phyloP scores from a whole-genome alignment of 2,113 vertebrate species.

The Coreoperca whiteheadi region DNA sequence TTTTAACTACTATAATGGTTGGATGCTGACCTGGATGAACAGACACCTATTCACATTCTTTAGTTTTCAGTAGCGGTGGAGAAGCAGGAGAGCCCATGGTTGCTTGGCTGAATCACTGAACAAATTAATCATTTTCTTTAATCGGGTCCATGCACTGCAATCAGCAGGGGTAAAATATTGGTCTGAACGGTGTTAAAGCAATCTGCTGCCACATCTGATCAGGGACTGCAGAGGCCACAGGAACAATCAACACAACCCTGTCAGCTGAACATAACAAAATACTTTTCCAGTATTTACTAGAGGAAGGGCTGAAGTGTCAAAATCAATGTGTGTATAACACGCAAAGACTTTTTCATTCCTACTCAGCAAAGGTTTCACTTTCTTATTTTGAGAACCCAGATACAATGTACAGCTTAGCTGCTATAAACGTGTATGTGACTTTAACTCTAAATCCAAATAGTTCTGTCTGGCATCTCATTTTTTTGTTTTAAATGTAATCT shows the following conservation, averaged over 20 bases:
- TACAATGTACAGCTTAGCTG: background rate
- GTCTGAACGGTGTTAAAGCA: conserved; percentile 20
- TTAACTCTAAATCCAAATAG: conserved; percentile 19
- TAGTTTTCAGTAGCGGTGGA: background rate
- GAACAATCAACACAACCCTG: conserved; percentile 36
- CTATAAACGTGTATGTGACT: conserved; percentile 1
- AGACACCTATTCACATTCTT: background rate
- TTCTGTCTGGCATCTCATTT: background rate
- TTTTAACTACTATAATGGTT: background rate
- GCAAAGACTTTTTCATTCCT: background rate
- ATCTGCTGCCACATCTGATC: conserved; percentile 23
- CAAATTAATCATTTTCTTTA: conserved; percentile 36
- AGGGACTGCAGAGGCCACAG: conserved; percentile 8
- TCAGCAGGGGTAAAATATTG: conserved; percentile 30
- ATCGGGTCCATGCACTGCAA: conserved; percentile 46
- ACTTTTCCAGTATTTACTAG: background rate
- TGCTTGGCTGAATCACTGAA: conserved; percentile 14
- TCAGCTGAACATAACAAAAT: conserved; percentile 14
- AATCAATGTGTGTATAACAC: background rate
- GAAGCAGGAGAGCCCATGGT: conserved; percentile 9
- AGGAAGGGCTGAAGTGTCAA: conserved; percentile 3
- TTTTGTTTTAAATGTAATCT: conserved; percentile 44
- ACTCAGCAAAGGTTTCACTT: background rate
- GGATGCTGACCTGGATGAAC: conserved; percentile 24
- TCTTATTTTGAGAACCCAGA: background rate